These are phyloP conservation scores for Meloidogyne exigua DNA, from an alignment of 1,140 invertebrate species.

Conservation along the genomic window DNA sequence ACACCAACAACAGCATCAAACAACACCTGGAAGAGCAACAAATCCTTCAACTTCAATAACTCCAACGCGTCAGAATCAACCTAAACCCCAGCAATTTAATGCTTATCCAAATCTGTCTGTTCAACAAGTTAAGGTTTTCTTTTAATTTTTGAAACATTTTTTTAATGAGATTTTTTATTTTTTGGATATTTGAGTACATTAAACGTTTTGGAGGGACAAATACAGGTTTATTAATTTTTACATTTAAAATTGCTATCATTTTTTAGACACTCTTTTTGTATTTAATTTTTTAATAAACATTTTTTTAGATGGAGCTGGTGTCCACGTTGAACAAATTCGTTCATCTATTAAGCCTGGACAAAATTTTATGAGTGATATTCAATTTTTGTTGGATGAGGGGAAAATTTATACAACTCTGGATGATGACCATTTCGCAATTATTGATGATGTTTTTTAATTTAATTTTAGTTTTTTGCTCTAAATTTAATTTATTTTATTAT, in stretches of 20 bases:
- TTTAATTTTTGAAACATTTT: too few relatives aligned
- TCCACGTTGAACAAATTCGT: conserved; percentile 1
- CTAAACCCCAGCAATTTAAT: not conserved
- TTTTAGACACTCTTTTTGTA: too few relatives aligned
- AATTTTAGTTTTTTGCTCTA: too few relatives aligned
- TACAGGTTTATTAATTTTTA: not conserved
- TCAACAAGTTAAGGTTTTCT: not conserved
- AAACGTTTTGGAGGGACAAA: not conserved
- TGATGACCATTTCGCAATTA: conserved; percentile 4
- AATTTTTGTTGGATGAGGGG: conserved; percentile 7
- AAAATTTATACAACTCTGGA: conserved; percentile 6
- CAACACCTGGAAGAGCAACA: not conserved
- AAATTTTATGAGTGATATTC: not conserved
- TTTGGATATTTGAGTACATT: not conserved
- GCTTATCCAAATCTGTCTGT: not conserved
- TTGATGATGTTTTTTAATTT: not conserved
- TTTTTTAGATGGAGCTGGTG: not conserved
- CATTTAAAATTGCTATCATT: too few relatives aligned
- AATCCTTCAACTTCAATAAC: not conserved
- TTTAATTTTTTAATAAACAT: too few relatives aligned
- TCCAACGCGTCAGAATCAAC: not conserved
- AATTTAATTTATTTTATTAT: too few relatives aligned
- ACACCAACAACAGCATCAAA: not conserved
- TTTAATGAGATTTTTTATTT: not conserved
- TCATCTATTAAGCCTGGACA: not conserved